A percentile compares a stretch with the other conserved stretches of the same genome.
Conservation (phyloP, 2,888 invertebrate species). For the Drosophila mulleri region DNA sequence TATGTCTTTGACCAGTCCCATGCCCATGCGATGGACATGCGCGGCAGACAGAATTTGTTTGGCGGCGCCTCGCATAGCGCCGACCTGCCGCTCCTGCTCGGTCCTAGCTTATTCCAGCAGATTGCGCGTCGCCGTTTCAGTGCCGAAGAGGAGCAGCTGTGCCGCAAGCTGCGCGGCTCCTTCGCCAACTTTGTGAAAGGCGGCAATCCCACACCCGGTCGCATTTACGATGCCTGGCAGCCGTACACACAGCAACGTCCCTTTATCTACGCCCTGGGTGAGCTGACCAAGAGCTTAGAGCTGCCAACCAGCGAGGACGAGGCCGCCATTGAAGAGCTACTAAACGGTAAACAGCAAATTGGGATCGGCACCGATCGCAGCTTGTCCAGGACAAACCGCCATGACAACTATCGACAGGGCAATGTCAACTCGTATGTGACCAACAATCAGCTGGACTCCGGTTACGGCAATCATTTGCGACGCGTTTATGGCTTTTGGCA, state of each 20-base stretch:
- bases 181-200: constrained; percentile 87
- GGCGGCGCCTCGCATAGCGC: constrained; percentile 89
- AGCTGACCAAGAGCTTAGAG: constrained; percentile 45
- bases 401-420: constrained; percentile 61
- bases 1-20: constrained; percentile 84
- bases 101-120: constrained; percentile 89
- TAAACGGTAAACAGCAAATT: constrained; percentile 54
- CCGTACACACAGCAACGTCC: constrained; percentile 86
- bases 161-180: constrained; percentile 86
- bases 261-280: constrained; percentile 83
- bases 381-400: constrained; percentile 74
- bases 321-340: constrained; percentile 77
- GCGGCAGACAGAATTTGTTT: constrained; percentile 84
- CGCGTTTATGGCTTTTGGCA: constrained; percentile 84
- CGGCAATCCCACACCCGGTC: constrained; percentile 87
- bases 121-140: constrained; percentile 88
- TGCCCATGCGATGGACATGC: constrained; percentile 84
- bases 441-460: constrained; percentile 74
- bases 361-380: constrained; percentile 45
- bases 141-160: constrained; percentile 87
- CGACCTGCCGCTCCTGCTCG: constrained; percentile 88
- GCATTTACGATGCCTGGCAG: constrained; percentile 87
- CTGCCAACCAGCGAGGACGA: constrained; percentile 61
- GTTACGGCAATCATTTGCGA: constrained; percentile 82
- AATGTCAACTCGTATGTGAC: constrained; percentile 56